Evolutionary conservation across 2,113 vertebrate genomes (phyloP).

Genomic region (Trachemys scripta): DNA sequence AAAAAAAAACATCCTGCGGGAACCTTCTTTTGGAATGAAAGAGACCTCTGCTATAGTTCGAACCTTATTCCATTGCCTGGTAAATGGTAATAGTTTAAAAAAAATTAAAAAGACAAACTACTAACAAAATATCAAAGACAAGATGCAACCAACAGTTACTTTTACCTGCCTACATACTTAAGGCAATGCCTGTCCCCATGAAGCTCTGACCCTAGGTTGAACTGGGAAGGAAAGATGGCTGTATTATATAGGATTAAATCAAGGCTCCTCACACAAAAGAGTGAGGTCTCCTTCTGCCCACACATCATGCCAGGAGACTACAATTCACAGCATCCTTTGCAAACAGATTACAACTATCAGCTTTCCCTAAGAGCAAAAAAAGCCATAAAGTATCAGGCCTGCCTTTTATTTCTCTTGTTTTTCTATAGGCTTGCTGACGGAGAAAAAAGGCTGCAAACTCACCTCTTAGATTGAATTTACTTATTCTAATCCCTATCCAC

Average conservation of each 20-base stretch:
- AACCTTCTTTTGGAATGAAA: not conserved
- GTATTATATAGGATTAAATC: not conserved
- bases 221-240: not conserved
- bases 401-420: not conserved
- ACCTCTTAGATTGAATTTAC: not conserved
- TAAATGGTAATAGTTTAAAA: not conserved
- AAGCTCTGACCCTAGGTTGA: not conserved
- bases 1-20: not conserved
- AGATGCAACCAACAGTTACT: not conserved
- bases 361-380: not conserved
- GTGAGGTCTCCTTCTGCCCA: not conserved
- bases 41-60: not conserved
- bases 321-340: not conserved
- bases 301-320: not conserved
- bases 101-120: not conserved
- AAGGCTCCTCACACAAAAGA: not conserved
- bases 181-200: not conserved
- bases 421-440: not conserved
- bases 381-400: not conserved
- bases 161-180: not conserved
- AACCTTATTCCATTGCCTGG: not conserved
- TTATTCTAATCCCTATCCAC: not conserved
- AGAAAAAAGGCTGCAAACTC: not conserved
- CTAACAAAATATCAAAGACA: not conserved
- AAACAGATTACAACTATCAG: not conserved